A percentile compares a stretch with the other conserved stretches of the same genome.
These are phyloP conservation scores for Andrena haemorrhoa DNA, from an alignment of 2,888 invertebrate species.

Conservation along the genomic window DNA sequence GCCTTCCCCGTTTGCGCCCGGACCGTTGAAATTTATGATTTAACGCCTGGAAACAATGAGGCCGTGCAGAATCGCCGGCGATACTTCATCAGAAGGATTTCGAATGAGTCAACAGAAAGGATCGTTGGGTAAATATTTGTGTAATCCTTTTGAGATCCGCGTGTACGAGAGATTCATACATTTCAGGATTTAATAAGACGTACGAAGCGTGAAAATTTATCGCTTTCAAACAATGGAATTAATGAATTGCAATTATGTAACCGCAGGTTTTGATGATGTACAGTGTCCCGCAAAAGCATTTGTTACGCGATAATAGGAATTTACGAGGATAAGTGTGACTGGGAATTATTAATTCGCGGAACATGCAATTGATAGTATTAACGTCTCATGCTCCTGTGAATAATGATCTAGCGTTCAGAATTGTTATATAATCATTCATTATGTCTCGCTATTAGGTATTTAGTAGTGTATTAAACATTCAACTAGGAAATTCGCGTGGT, in stretches of 20 bases:
- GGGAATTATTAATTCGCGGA: not conserved
- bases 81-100: not conserved
- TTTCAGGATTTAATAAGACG: constrained; percentile 13
- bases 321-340: not conserved
- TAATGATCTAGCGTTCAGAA: not conserved
- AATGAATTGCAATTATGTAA: constrained; percentile 18
- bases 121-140: not conserved
- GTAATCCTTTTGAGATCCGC: not conserved
- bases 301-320: constrained; percentile 30
- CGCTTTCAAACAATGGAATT: constrained; percentile 27
- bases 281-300: constrained; percentile 4
- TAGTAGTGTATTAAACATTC: not conserved
- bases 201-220: not conserved
- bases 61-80: not conserved
- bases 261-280: not conserved
- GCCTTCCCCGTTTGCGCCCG: not conserved
- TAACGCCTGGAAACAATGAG: not conserved
- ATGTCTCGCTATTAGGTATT: not conserved
- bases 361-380: not conserved
- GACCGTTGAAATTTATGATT: not conserved
- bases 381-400: not conserved
- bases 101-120: not conserved
- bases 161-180: not conserved
- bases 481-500: not conserved
- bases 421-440: not conserved